Percentiles rank a stretch among this genome's conserved stretches.
Conservation (phyloP, 2,113 vertebrate species). For the Tenrec ecaudatus region DNA sequence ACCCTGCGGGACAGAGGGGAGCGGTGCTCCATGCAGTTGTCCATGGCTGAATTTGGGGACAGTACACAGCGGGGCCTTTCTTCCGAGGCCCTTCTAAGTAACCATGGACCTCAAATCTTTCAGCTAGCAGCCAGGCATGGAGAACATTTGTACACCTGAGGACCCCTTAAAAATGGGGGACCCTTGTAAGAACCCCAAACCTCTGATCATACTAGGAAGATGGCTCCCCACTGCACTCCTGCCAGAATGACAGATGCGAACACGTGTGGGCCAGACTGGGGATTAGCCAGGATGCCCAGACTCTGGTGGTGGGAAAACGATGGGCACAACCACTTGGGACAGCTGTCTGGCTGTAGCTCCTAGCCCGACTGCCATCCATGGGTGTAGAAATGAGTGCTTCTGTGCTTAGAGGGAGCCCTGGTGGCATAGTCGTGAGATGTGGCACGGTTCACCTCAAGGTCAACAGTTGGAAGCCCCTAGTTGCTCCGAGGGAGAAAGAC, state of each 20-base stretch:
- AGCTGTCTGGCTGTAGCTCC: not conserved
- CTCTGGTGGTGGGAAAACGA: fast-evolving
- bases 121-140: not conserved
- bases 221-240: not conserved
- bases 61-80: not conserved
- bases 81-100: not conserved
- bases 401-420: not conserved
- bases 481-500: not conserved
- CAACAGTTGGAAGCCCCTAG: not conserved
- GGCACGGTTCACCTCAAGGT: not conserved
- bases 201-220: too few relatives aligned
- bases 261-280: not conserved
- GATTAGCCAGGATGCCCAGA: not conserved
- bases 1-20: too few relatives aligned
- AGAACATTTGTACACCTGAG: not conserved
- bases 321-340: not conserved
- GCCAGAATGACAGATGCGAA: not conserved
- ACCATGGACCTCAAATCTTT: not conserved
- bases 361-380: not conserved
- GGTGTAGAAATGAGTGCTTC: not conserved
- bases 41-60: not conserved
- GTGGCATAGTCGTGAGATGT: not conserved
- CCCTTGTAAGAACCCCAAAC: not conserved
- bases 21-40: not conserved
- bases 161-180: not conserved